Conservation (phyloP, 1,140 invertebrate species). For the Aradophagus sp. region DNA sequence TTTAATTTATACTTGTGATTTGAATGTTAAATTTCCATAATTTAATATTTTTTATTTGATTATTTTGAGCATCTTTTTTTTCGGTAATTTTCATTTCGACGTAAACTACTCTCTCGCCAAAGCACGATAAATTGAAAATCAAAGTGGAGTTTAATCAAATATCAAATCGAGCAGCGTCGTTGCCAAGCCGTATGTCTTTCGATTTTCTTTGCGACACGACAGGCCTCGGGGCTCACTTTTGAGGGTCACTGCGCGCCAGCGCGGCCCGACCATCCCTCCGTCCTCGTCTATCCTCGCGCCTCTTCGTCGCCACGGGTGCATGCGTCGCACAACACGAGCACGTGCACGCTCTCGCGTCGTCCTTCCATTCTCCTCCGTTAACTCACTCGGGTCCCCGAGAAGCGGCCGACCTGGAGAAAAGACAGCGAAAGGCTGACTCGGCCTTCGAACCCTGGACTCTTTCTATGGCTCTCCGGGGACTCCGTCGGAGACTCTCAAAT, state of each 20-base stretch:
- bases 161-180: constrained; percentile 60
- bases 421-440: constrained; percentile 26
- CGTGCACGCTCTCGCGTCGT: constrained; percentile 19
- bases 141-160: constrained; percentile 68
- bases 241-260: constrained; percentile 62
- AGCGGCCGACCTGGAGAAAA: constrained; percentile 37
- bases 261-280: constrained; percentile 13
- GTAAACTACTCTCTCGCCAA: background rate
- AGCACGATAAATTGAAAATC: constrained; percentile 23
- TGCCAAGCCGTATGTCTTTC: constrained; percentile 41
- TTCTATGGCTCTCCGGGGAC: constrained; percentile 61
- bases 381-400: constrained; percentile 27
- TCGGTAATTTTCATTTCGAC: too few species aligned
- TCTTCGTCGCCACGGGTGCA: constrained; percentile 13
- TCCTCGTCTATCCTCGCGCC: constrained; percentile 17
- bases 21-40: too few species aligned
- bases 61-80: too few species aligned
- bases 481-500: constrained; percentile 63
- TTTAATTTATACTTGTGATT: too few species aligned
- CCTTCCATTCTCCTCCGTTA: constrained; percentile 27
- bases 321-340: constrained; percentile 12
- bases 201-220: constrained; percentile 40
- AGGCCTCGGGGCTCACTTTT: constrained; percentile 58
- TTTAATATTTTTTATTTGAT: too few species aligned
- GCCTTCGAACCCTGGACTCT: constrained; percentile 34